phyloP scores from a whole-genome alignment of 1,140 invertebrate genomes.

The Drosophila jambulina region DNA sequence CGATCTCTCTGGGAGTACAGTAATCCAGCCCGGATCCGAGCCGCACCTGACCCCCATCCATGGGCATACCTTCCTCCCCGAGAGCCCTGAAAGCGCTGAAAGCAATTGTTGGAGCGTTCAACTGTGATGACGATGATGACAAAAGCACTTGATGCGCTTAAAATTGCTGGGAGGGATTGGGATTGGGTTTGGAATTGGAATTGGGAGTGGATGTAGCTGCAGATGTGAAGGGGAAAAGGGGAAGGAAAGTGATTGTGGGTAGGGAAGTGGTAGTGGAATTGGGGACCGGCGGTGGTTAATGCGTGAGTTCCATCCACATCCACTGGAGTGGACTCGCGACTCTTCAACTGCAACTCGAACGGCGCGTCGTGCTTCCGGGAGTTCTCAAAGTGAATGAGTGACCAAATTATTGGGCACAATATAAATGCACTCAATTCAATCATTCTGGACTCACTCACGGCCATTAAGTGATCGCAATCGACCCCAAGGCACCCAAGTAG shows the following conservation, averaged over 20 bases:
- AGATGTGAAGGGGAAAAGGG: background rate
- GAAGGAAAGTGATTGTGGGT: background rate
- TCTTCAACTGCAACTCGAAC: slow-evolving; percentile 8
- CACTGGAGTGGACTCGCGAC: slow-evolving; percentile 16
- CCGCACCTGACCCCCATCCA: slow-evolving; percentile 28
- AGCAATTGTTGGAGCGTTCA: slow-evolving; percentile 63
- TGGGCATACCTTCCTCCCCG: background rate
- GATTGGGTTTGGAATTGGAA: background rate
- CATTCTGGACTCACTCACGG: background rate
- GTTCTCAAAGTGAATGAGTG: background rate
- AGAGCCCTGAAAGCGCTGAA: slow-evolving; percentile 24
- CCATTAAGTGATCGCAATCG: slow-evolving; percentile 1
- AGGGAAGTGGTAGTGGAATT: background rate
- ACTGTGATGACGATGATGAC: slow-evolving; percentile 59
- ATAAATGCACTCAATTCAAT: slow-evolving; percentile 15
- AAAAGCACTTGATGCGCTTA: slow-evolving; percentile 62
- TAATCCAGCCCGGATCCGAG: slow-evolving; percentile 24
- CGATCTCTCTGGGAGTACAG: background rate
- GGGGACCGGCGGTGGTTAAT: slow-evolving; percentile 9
- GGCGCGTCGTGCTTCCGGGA: background rate
- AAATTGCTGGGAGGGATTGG: slow-evolving; percentile 24
- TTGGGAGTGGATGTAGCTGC: background rate
- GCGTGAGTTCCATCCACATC: slow-evolving; percentile 30
- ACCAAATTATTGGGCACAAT: slow-evolving; percentile 14
- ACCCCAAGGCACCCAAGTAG: no score